A percentile compares a stretch with the other conserved stretches of the same genome.
These are phyloP conservation scores for Mormoops blainvillei DNA, from an alignment of 2,113 vertebrate species.

Conservation along the genomic window DNA sequence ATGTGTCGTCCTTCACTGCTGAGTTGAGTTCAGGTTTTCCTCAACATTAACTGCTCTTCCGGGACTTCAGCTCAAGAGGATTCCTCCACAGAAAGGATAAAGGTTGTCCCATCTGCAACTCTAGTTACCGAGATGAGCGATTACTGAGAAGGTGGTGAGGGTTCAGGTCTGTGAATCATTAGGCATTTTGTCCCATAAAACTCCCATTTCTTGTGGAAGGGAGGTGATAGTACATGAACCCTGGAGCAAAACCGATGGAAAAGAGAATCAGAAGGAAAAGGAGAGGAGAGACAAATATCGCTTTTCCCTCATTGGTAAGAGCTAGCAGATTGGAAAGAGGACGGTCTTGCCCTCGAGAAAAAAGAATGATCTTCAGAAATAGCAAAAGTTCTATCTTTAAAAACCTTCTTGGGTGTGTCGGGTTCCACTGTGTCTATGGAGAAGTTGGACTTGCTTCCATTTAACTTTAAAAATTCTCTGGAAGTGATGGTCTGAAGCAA, in stretches of 20 bases:
- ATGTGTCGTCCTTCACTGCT: not conserved
- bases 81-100: not conserved
- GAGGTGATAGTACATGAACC: not conserved
- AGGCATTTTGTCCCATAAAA: not conserved
- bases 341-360: not conserved
- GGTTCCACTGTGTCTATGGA: not conserved
- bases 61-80: not conserved
- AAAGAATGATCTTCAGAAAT: not conserved
- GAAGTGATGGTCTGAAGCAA: not conserved
- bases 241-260: not conserved
- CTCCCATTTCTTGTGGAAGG: not conserved
- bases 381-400: not conserved
- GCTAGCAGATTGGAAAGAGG: not conserved
- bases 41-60: not conserved
- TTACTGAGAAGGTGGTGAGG: not conserved
- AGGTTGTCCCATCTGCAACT: not conserved
- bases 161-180: conserved; percentile 1
- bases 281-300: not conserved
- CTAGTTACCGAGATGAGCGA: not conserved
- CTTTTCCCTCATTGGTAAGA: not conserved
- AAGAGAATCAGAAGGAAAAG: not conserved
- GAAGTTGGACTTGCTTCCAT: not conserved
- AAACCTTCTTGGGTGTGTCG: not conserved
- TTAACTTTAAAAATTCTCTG: conserved; percentile 11
- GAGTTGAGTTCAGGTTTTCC: not conserved